phyloP scores from a whole-genome alignment of 2,888 invertebrate species.

The Taphrorychus bicolor region DNA sequence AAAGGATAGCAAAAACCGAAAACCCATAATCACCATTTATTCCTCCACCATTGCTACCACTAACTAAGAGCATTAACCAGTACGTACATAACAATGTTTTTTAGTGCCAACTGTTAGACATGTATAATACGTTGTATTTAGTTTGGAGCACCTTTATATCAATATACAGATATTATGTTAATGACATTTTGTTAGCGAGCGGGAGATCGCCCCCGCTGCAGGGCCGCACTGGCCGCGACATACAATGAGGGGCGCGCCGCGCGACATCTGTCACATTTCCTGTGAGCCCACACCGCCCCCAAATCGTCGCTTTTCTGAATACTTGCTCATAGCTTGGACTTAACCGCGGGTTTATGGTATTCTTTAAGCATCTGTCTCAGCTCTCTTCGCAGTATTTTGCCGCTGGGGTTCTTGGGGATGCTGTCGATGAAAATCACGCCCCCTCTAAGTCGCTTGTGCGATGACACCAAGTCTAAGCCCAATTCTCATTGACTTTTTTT shows the following conservation, averaged over 20 bases:
- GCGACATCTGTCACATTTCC: slow-evolving; percentile 40
- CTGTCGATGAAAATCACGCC: slow-evolving; percentile 63
- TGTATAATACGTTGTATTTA: too few species aligned
- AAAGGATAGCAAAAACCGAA: too few species aligned
- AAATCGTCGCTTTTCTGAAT: neutral
- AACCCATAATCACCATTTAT: too few species aligned
- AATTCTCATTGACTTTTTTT: too few species aligned
- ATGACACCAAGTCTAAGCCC: slow-evolving; percentile 68
- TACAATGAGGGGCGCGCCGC: slow-evolving; percentile 34
- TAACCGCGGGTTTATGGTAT: neutral
- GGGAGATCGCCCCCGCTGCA: slow-evolving; percentile 29
- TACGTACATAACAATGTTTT: too few species aligned
- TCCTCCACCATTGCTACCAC: too few species aligned
- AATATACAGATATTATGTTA: neutral
- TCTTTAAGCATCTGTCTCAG: slow-evolving; percentile 45
- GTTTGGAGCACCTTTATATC: neutral
- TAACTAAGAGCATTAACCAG: too few species aligned
- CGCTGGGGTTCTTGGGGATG: slow-evolving; percentile 67
- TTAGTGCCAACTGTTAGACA: too few species aligned
- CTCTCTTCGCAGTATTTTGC: slow-evolving; percentile 67
- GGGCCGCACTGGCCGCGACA: slow-evolving; percentile 13
- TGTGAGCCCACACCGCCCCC: slow-evolving; percentile 32
- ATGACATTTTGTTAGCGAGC: slow-evolving; percentile 18
- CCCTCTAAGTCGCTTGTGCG: slow-evolving; percentile 73
- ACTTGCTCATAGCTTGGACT: neutral